Conservation (phyloP, 2,113 vertebrate genomes). For the Dissostichus mawsoni region DNA sequence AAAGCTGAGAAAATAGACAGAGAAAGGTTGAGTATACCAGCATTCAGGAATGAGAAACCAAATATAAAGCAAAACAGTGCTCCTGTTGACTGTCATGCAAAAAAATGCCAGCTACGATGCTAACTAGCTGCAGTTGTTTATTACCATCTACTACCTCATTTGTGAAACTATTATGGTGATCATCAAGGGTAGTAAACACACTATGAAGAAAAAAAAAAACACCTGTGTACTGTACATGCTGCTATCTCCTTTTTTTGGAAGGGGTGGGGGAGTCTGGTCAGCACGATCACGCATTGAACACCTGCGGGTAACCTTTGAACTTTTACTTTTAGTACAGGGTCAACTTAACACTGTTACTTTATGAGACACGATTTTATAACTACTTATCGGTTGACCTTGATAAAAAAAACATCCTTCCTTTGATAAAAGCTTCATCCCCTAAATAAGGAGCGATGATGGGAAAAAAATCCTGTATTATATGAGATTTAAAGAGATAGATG, state of each 20-base stretch:
- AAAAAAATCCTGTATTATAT: conserved; percentile 29
- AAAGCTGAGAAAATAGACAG: conserved; percentile 81
- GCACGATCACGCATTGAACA: conserved; percentile 34
- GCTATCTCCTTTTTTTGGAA: conserved; percentile 54
- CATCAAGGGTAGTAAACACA: conserved; percentile 72
- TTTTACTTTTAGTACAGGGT: conserved; percentile 21
- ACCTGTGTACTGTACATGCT: conserved; percentile 76
- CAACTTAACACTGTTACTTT: conserved; percentile 31
- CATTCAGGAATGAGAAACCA: conserved; percentile 80
- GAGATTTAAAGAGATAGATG: conserved; percentile 8
- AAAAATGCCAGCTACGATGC: conserved; percentile 75
- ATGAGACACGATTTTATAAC: conserved; percentile 43
- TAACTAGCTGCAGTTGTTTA: conserved; percentile 72
- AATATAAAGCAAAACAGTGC: conserved; percentile 65
- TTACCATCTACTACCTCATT: conserved; percentile 68
- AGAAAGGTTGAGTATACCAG: conserved; percentile 76
- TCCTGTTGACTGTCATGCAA: conserved; percentile 83
- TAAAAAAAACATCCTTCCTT: background rate
- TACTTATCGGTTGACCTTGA: conserved; percentile 26
- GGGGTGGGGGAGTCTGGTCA: conserved; percentile 14
- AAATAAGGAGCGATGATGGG: conserved; percentile 33
- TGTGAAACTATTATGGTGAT: conserved; percentile 65
- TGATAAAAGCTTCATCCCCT: conserved; percentile 6
- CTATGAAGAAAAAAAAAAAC: conserved; percentile 70
- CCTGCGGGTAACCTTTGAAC: conserved; percentile 49